Evolutionary conservation across 2,113 vertebrate species (phyloP).

Genomic region (Taxidea taxus): DNA sequence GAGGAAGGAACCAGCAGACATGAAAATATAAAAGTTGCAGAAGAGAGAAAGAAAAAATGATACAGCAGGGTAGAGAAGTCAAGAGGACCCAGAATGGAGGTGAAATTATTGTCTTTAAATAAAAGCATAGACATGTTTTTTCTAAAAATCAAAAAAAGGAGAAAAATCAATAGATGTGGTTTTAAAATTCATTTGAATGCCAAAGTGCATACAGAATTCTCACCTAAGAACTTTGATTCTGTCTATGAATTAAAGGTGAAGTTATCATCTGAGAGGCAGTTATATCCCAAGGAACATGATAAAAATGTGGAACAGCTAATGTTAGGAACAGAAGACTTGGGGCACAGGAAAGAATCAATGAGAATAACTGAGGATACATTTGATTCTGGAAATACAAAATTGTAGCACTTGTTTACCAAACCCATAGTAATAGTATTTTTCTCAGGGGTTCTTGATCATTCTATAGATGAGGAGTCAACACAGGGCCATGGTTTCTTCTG

Average conservation of each 20-base stretch:
- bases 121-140: neutral
- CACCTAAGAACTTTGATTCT: neutral
- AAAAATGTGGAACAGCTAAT: neutral
- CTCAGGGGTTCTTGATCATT: neutral
- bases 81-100: neutral
- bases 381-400: neutral
- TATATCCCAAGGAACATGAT: neutral
- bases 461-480: neutral
- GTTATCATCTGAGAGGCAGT: neutral
- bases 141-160: neutral
- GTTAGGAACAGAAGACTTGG: neutral
- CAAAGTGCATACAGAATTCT: neutral
- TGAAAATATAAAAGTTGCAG: neutral
- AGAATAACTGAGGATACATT: neutral
- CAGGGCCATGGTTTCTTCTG: neutral
- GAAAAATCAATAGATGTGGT: neutral
- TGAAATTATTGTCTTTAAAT: neutral
- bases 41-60: neutral
- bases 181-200: neutral
- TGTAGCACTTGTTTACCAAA: neutral
- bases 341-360: neutral
- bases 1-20: neutral
- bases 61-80: neutral
- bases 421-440: neutral
- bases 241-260: neutral